phyloP scores from a whole-genome alignment of 2,797 vertebrate genomes.

The Hypotaenidia okinawae region DNA sequence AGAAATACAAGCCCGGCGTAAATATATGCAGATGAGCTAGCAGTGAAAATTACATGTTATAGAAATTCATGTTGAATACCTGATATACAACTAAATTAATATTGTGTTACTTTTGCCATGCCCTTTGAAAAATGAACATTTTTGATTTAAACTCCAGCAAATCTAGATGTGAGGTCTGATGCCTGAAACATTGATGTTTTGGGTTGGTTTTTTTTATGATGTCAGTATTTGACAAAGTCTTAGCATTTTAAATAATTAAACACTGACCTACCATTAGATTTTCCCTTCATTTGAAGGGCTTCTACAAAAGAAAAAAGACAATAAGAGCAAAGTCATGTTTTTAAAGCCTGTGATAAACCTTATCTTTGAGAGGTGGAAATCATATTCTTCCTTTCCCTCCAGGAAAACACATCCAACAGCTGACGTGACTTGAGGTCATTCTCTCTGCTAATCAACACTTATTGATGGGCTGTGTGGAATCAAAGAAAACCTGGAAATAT shows the following conservation, averaged over 20 bases:
- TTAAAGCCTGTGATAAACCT: constrained; percentile 5
- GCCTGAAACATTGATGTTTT: too few relatives aligned
- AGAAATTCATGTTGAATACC: neutral
- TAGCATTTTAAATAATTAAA: neutral
- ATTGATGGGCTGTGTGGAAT: constrained; percentile 44
- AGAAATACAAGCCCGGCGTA: neutral
- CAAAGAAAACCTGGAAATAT: constrained; percentile 71
- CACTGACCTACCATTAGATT: neutral
- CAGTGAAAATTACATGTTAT: neutral
- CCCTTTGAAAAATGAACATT: neutral
- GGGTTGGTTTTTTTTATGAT: too few relatives aligned
- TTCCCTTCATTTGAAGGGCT: neutral
- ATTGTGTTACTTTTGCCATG: neutral
- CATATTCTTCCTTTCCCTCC: constrained; percentile 31
- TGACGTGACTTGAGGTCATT: constrained; percentile 56
- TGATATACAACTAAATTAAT: neutral
- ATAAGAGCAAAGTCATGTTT: neutral
- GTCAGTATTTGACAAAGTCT: neutral
- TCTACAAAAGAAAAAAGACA: neutral
- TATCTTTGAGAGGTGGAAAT: neutral
- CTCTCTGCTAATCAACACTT: constrained; percentile 48
- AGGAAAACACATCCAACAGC: constrained; percentile 47
- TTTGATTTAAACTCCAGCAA: neutral
- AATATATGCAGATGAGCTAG: neutral
- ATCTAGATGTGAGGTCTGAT: neutral